These are phyloP conservation scores for Lepisosteus osseus DNA, from an alignment of 2,113 vertebrate genomes.

Conservation along the genomic window DNA sequence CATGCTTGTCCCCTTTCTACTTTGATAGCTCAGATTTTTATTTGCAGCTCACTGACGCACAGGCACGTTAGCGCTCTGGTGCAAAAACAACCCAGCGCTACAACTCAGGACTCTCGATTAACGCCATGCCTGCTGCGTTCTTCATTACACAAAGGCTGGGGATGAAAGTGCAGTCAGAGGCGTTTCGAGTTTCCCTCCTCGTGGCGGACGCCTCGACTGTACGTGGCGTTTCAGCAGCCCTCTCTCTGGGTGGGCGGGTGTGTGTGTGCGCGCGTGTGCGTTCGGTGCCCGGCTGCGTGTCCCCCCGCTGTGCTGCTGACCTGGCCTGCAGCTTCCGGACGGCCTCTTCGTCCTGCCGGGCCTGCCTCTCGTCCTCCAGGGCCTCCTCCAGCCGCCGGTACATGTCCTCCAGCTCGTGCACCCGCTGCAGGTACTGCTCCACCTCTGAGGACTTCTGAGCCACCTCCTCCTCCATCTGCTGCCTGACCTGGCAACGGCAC, in stretches of 20 bases:
- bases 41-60: no score
- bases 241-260: not conserved
- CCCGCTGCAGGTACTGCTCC: constrained; percentile 88
- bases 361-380: constrained; percentile 84
- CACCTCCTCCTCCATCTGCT: constrained; percentile 92
- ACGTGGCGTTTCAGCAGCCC: no score
- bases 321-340: constrained; percentile 87
- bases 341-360: constrained; percentile 87
- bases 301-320: constrained; percentile 48
- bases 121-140: no score
- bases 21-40: no score
- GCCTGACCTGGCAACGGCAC: constrained; percentile 72
- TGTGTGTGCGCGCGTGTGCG: constrained; percentile 12
- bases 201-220: no score
- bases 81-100: no score
- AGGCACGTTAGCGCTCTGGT: no score
- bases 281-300: not conserved
- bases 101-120: no score
- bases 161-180: no score
- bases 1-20: no score
- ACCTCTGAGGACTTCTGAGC: constrained; percentile 92
- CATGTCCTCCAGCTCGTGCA: constrained; percentile 88
- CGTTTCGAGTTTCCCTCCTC: no score
- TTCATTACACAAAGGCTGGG: no score
- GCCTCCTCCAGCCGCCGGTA: constrained; percentile 86